Percentiles rank a stretch among this genome's conserved stretches.
Conservation (phyloP, 2,797 vertebrate species). For the Cynodonichthys magdalenae region DNA sequence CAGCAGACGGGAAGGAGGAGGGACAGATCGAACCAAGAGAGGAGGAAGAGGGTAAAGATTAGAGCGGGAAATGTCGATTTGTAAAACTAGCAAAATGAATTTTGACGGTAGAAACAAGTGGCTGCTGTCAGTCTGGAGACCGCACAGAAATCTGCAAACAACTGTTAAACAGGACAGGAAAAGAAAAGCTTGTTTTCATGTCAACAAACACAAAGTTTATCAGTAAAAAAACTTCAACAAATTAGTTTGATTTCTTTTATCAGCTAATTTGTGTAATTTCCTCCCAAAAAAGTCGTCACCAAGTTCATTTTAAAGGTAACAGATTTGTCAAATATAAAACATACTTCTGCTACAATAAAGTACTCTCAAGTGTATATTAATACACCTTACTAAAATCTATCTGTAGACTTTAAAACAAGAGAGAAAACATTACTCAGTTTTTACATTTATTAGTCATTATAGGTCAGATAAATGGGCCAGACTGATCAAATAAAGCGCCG, state of each 20-base stretch:
- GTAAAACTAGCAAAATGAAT: slow-evolving; percentile 22
- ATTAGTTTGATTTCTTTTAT: too few relatives aligned
- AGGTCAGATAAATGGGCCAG: slow-evolving; percentile 41
- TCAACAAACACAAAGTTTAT: too few relatives aligned
- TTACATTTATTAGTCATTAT: slow-evolving; percentile 7
- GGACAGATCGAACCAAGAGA: slow-evolving; percentile 44
- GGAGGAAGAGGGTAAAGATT: slow-evolving; percentile 13
- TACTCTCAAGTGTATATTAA: too few relatives aligned
- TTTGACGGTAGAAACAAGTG: slow-evolving; percentile 30
- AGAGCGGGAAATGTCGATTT: too few relatives aligned
- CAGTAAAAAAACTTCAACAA: too few relatives aligned
- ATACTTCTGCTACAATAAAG: too few relatives aligned
- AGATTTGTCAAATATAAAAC: too few relatives aligned
- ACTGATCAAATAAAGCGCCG: too few relatives aligned
- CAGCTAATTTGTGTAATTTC: too few relatives aligned
- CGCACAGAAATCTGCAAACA: slow-evolving; percentile 36
- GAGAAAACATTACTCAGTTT: slow-evolving; percentile 26
- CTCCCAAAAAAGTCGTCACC: too few relatives aligned
- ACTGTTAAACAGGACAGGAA: slow-evolving; percentile 54
- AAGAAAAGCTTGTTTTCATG: neutral
- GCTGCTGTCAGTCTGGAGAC: slow-evolving; percentile 31
- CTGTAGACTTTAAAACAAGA: slow-evolving; percentile 24
- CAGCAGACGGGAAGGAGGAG: slow-evolving; percentile 65
- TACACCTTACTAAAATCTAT: neutral
- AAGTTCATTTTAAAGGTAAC: too few relatives aligned